Percentiles rank a stretch among this genome's conserved stretches.
Evolutionary conservation across 2,113 vertebrate species (phyloP).

Genomic region (Chionomys nivalis): DNA sequence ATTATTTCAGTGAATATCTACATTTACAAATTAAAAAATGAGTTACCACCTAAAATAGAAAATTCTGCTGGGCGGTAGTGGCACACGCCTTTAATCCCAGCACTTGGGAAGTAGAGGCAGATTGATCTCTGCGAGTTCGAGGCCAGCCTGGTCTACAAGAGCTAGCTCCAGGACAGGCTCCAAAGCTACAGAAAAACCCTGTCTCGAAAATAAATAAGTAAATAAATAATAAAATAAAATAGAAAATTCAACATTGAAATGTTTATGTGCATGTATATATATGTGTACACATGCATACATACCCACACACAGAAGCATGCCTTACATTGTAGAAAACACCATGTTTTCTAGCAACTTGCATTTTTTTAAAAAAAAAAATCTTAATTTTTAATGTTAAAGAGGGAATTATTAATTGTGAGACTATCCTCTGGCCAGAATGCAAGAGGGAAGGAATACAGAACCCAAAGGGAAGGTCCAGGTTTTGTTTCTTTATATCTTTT

Average conservation of each 20-base stretch:
- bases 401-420: neutral
- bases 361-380: neutral
- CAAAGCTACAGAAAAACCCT: no score
- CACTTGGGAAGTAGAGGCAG: no score
- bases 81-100: no score
- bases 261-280: no score
- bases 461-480: neutral
- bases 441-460: neutral
- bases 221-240: no score
- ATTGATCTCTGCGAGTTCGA: no score
- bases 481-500: neutral
- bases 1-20: neutral
- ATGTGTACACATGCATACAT: neutral
- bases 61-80: no score
- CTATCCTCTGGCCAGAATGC: neutral
- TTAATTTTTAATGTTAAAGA: neutral
- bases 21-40: neutral
- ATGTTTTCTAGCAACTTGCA: neutral
- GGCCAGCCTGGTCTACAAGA: no score
- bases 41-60: neutral
- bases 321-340: slow-evolving; percentile 18
- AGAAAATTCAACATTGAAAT: slow-evolving; percentile 7
- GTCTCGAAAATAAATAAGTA: no score
- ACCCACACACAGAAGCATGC: neutral
- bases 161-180: no score